phyloP scores from a whole-genome alignment of 2,888 invertebrate species.

The Fragum fragum region DNA sequence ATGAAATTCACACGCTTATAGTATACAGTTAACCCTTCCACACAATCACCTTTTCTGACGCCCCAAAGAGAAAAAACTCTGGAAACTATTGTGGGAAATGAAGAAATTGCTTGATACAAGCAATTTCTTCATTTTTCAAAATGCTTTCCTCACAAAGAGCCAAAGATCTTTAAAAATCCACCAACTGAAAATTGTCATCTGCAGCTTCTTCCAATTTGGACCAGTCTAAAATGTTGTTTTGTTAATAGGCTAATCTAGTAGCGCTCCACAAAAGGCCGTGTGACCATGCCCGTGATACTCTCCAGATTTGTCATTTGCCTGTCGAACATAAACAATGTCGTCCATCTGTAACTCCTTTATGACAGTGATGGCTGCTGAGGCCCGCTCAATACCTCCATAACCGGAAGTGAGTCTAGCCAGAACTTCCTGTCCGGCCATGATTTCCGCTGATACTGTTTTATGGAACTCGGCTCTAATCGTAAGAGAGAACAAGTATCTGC shows the following conservation, averaged over 20 bases:
- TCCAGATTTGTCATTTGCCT: conserved; percentile 38
- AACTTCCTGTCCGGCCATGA: conserved; percentile 25
- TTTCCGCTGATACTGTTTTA: conserved; percentile 44
- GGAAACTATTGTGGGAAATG: no score
- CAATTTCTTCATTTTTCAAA: no score
- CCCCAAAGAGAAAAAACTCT: no score
- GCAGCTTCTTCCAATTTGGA: no score
- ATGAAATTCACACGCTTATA: no score
- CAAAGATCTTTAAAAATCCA: no score
- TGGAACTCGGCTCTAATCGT: conserved; percentile 43
- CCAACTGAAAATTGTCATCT: no score
- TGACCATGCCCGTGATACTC: conserved; percentile 46
- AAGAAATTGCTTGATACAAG: no score
- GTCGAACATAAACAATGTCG: conserved; percentile 40
- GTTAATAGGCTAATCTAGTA: conserved; percentile 21
- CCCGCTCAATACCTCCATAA: conserved; percentile 41
- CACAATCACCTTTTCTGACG: no score
- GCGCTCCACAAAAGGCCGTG: conserved; percentile 40
- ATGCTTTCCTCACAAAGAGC: no score
- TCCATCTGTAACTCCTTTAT: conserved; percentile 19
- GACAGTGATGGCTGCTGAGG: conserved; percentile 39
- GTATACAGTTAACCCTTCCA: no score
- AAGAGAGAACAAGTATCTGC: conserved; percentile 47
- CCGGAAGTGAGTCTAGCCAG: conserved; percentile 38
- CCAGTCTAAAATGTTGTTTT: no score